These are phyloP conservation scores for Connochaetes taurinus DNA, from an alignment of 2,113 vertebrate genomes.

Conservation along the genomic window DNA sequence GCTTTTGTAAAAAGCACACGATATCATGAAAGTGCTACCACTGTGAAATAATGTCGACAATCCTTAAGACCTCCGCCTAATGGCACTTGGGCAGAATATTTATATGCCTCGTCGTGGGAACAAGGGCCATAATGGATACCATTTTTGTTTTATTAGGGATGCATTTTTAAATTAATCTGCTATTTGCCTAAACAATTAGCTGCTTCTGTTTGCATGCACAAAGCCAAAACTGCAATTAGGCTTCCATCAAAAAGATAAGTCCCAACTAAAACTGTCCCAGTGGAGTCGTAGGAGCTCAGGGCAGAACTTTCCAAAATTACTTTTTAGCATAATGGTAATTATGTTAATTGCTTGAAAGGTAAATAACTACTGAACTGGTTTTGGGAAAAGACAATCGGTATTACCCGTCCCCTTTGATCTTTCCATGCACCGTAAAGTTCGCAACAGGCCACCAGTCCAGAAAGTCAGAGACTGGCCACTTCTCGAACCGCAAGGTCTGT, in stretches of 20 bases:
- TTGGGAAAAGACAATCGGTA: slow-evolving; percentile 57
- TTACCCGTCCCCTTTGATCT: slow-evolving; percentile 39
- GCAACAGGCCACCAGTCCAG: slow-evolving; percentile 60
- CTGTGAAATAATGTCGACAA: slow-evolving; percentile 82
- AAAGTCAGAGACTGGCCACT: background rate
- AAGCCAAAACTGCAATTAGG: slow-evolving; percentile 88
- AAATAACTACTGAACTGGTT: slow-evolving; percentile 85
- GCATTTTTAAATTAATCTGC: slow-evolving; percentile 91
- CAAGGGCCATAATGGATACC: slow-evolving; percentile 83
- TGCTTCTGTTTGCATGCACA: slow-evolving; percentile 81
- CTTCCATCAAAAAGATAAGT: slow-evolving; percentile 86
- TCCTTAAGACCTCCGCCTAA: slow-evolving; percentile 85
- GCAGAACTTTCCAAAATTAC: slow-evolving; percentile 84
- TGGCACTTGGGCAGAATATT: slow-evolving; percentile 84
- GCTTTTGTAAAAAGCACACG: slow-evolving; percentile 84
- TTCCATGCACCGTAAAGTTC: background rate
- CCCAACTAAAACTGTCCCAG: slow-evolving; percentile 83
- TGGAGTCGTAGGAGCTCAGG: slow-evolving; percentile 79
- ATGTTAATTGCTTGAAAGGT: slow-evolving; percentile 86
- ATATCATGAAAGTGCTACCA: slow-evolving; percentile 81
- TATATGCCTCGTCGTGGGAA: slow-evolving; percentile 83
- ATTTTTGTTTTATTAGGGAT: slow-evolving; percentile 88
- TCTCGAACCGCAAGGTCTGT: background rate
- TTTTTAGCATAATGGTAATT: slow-evolving; percentile 85
- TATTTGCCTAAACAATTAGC: slow-evolving; percentile 90